Conservation (phyloP, 1,140 invertebrate species). For the Danaus melanippus region DNA sequence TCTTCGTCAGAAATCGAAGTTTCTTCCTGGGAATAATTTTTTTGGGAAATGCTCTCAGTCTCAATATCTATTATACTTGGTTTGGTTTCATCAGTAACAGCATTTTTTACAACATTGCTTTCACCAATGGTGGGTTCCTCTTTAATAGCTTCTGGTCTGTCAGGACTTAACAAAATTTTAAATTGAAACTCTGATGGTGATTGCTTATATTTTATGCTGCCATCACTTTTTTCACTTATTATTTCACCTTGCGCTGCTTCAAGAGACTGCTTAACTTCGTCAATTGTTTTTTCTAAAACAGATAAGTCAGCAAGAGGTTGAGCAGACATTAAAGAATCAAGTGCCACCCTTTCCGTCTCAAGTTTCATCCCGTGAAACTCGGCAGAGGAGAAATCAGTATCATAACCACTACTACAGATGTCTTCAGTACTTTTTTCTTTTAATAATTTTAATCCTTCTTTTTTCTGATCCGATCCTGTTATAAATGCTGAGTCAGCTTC, state of each 20-base stretch:
- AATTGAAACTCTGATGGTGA: conserved; percentile 83
- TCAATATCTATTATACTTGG: conserved; percentile 48
- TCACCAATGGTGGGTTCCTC: conserved; percentile 60
- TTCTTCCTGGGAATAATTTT: conserved; percentile 61
- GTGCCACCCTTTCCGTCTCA: conserved; percentile 65
- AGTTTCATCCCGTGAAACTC: conserved; percentile 74
- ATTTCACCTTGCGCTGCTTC: conserved; percentile 77
- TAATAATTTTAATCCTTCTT: conserved; percentile 60
- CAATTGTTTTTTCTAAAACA: conserved; percentile 76
- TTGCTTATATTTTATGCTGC: conserved; percentile 75
- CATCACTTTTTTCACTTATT: conserved; percentile 75
- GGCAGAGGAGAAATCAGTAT: conserved; percentile 77
- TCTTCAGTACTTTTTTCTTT: conserved; percentile 73
- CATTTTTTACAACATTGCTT: conserved; percentile 44
- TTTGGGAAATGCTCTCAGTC: conserved; percentile 53
- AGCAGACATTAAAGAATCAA: conserved; percentile 57
- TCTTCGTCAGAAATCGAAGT: conserved; percentile 59
- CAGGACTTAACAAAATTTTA: conserved; percentile 70
- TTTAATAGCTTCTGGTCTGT: conserved; percentile 66
- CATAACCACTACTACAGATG: conserved; percentile 76
- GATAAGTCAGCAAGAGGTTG: conserved; percentile 68
- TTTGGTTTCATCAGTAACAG: conserved; percentile 28
- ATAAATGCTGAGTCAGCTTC: conserved; percentile 69
- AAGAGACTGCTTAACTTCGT: conserved; percentile 79
- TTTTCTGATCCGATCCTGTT: conserved; percentile 61